Conservation (phyloP, 2,888 invertebrate species). For the Sinopyrophorus schimmeli region DNA sequence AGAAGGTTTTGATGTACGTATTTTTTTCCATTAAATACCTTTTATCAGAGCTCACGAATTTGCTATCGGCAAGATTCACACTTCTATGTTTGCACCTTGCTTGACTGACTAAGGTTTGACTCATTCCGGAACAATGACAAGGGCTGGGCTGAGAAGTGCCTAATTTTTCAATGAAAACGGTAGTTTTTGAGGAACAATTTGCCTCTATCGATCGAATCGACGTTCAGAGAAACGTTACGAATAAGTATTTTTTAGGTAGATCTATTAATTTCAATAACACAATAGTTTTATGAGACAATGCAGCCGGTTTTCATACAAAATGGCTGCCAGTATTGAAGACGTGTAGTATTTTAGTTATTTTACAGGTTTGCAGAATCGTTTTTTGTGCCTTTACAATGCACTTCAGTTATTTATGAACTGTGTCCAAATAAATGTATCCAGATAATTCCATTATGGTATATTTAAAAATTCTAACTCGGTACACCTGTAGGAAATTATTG, state of each 20-base stretch:
- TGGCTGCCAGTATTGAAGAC: conserved; percentile 49
- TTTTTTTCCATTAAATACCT: conserved; percentile 3
- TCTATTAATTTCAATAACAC: conserved; percentile 19
- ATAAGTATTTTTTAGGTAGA: too few species aligned
- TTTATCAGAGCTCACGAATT: neutral
- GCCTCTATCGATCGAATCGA: too few species aligned
- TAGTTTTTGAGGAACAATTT: neutral
- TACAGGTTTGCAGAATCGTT: too few species aligned
- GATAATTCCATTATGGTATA: too few species aligned
- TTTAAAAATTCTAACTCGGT: too few species aligned
- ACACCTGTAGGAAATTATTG: too few species aligned
- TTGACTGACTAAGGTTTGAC: conserved; percentile 15
- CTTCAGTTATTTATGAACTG: too few species aligned
- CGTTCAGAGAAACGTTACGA: too few species aligned
- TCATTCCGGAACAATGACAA: conserved; percentile 32
- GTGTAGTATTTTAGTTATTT: conserved; percentile 47
- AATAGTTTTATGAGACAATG: conserved; percentile 26
- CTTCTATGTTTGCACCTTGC: too few species aligned
- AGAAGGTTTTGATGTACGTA: conserved; percentile 90
- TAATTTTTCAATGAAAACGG: conserved; percentile 6
- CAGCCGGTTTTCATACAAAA: conserved; percentile 49
- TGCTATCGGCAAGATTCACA: neutral
- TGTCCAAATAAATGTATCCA: too few species aligned
- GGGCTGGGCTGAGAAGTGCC: conserved; percentile 26
- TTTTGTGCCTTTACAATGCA: too few species aligned